Evolutionary conservation across 2,113 vertebrate genomes (phyloP).

Genomic region (Lepidiolamprologus cunningtoni): DNA sequence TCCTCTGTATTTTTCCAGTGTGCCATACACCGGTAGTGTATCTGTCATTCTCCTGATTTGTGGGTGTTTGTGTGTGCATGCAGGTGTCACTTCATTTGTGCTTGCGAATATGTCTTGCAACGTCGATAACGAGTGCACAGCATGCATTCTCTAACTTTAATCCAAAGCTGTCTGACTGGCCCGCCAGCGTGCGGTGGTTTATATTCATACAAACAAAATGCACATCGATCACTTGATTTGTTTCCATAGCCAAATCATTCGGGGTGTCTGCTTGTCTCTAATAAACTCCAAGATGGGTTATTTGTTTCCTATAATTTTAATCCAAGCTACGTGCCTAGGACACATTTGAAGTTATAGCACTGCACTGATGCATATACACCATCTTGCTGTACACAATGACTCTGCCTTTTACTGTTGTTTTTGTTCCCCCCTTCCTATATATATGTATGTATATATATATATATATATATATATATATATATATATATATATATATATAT

Average conservation of each 20-base stretch:
- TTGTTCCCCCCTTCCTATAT: neutral
- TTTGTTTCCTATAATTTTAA: constrained; percentile 44
- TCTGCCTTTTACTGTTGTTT: neutral
- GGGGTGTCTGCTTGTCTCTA: constrained; percentile 13
- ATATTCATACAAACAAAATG: constrained; percentile 40
- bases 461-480: rapidly evolving
- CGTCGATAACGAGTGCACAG: neutral
- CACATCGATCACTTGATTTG: constrained; percentile 32
- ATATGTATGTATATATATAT: rapidly evolving
- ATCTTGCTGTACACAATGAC: neutral
- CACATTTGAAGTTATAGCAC: constrained; percentile 2
- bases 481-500: no score
- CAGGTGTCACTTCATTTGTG: neutral
- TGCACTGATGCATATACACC: constrained; percentile 17
- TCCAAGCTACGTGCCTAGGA: neutral
- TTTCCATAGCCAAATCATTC: constrained; percentile 17
- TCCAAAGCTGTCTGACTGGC: neutral
- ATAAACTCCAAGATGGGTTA: constrained; percentile 37
- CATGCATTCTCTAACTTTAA: neutral
- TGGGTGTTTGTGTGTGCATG: neutral
- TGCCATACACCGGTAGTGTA: neutral
- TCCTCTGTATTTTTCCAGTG: neutral
- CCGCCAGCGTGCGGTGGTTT: neutral
- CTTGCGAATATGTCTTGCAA: neutral
- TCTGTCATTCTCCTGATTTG: neutral